A percentile compares a stretch with the other conserved stretches of the same genome.
phyloP scores from a whole-genome alignment of 1,140 invertebrate species.

The Diploscapter pachys region DNA sequence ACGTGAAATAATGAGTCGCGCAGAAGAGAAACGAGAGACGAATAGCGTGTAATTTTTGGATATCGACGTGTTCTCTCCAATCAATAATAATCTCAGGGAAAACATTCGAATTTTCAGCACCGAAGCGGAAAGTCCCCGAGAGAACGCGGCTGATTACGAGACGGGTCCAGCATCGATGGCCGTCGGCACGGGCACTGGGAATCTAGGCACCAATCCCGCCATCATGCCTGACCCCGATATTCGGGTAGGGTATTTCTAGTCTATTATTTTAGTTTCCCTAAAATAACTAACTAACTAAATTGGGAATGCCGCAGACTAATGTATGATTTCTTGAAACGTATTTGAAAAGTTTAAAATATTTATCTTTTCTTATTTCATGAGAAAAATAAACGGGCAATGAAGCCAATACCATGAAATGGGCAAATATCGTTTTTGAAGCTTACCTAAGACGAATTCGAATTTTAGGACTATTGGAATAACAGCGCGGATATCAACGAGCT shows the following conservation, averaged over 20 bases:
- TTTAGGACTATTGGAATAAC: slow-evolving; percentile 19
- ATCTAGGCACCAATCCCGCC: not conserved
- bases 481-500: slow-evolving; percentile 24
- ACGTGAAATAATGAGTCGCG: too few relatives aligned
- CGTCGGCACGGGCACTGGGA: too few relatives aligned
- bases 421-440: not conserved
- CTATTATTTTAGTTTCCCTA: not conserved
- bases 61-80: too few relatives aligned
- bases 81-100: too few relatives aligned
- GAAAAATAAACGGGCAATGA: not conserved
- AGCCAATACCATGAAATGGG: not conserved
- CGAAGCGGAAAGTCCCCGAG: too few relatives aligned
- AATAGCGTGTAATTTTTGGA: too few relatives aligned
- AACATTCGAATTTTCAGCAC: too few relatives aligned
- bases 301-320: not conserved
- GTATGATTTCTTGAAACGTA: slow-evolving; percentile 7
- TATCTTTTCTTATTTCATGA: not conserved
- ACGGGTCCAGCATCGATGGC: too few relatives aligned
- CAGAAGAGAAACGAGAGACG: too few relatives aligned
- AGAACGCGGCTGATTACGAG: too few relatives aligned
- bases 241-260: not conserved
- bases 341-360: not conserved
- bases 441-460: not conserved
- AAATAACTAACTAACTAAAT: too few relatives aligned
- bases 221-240: not conserved